phyloP scores from a whole-genome alignment of 2,113 vertebrate species.

The Cyphomyrus plagiostoma region DNA sequence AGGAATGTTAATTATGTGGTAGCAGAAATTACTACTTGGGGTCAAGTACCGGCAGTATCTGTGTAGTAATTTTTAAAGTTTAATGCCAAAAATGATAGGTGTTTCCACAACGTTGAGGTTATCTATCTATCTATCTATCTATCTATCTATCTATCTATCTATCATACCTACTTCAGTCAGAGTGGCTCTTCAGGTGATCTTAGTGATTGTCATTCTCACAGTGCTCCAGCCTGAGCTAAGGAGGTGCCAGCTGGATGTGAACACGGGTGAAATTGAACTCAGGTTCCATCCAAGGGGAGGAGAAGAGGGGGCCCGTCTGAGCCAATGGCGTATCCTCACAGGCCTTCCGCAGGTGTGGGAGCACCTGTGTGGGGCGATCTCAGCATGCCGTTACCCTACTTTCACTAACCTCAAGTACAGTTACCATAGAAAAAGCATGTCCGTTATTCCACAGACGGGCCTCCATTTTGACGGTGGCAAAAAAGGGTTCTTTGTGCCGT shows the following conservation, averaged over 20 bases:
- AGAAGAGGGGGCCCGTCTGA: neutral
- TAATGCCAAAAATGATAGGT: too few species aligned
- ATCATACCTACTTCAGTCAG: neutral
- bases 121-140: neutral
- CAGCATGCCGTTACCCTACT: neutral
- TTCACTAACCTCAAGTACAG: neutral
- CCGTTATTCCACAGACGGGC: neutral
- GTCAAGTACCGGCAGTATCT: neutral
- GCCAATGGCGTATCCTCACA: neutral
- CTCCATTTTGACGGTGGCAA: neutral
- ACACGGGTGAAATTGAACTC: neutral
- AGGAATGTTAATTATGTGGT: neutral
- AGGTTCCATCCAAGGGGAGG: neutral
- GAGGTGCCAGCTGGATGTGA: neutral
- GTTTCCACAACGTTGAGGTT: too few species aligned
- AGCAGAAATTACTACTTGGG: neutral
- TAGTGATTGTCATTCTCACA: neutral
- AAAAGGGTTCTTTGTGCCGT: neutral
- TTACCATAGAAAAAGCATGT: neutral
- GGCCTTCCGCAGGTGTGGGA: neutral
- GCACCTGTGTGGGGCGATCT: neutral
- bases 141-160: neutral
- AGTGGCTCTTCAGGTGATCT: neutral
- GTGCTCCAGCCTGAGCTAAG: neutral
- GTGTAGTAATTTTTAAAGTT: too few species aligned